Evolutionary conservation across 1,140 invertebrate genomes (phyloP), one percentile per base, ranked within the genome.

Genomic region (Venturia canescens): DNA sequence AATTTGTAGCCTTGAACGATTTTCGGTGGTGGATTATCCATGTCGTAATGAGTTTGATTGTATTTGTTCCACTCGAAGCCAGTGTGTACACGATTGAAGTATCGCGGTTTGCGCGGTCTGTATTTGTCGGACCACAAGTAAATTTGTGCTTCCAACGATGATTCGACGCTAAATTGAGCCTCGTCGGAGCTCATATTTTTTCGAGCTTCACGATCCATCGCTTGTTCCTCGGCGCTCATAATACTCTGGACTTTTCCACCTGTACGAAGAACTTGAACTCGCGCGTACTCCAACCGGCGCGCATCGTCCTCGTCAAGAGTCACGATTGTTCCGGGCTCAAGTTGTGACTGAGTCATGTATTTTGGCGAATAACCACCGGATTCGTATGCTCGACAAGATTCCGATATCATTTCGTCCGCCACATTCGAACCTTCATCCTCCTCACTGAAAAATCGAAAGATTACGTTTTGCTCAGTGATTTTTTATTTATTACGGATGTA

Each of bases 21-120:
- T 93, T 99, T 99, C 0, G 99, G 99, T 21, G 99, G 99, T 53
- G 99, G 99, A 94, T 99, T 99, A 91, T 99, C 99, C 95, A 99
- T 98, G 89, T 99, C 99, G 91, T 99, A 99, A 93, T 99, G 99
- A 21, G 98, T 99, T 92, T 99, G 99, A 93, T 99, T 99, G 90
- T 99, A 99, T 90, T 99, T 99, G 92, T 99, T 99, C 99, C 99
- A 99, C 89, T 99, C 99, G 92, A 99, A 99, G 6, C 99, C 98
- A 57, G 96, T 97, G 90, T 98, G 97, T 0, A 98, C 96, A 82
- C 98, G 94, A 93, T 99, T 99, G 91, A 99, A 99, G 92, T 99
- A 99, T 75, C 98, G 92, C 1, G 99, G 99, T 91, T 99, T 99
- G 26, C 98, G 92, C 0, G 99, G 99, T 15, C 98, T 92, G 90